Evolutionary conservation across 2,797 vertebrate species (phyloP), one percentile per base, ranked within the genome.

Genomic region (Enteromius mattozi): DNA sequence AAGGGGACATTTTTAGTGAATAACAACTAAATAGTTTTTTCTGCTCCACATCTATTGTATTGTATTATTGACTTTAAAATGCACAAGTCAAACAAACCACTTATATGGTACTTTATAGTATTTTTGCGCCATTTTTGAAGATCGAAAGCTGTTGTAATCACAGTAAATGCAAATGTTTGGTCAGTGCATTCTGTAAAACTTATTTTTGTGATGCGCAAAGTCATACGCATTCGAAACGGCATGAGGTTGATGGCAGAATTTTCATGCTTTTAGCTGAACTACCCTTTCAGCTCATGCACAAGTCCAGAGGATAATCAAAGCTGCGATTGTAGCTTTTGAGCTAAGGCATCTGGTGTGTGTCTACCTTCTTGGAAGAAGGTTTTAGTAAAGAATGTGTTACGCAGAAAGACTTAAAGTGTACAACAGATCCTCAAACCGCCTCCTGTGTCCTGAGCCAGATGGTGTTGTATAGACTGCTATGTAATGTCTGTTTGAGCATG

Each of bases 371-470:
- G 37, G 61, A 24, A 79, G 68, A 40, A 42, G 72, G 78, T 88
- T 86, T 68, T 80, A 81, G 70, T 82, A 70, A 84, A 88, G n/a
- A 82, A 90, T 81, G 77, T 85, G 61, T 78, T 78, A 19, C 21
- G n/a, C 78, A 65, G 69, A 85, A 65, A 86, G 80, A 76, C 82
- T 83, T 89, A 89, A 88, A 88, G 87, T 90, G 84, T 77, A 63
- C 66, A 92, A 89, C 88, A 92, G 90, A 88, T 84, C 35, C 86
- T 72, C 61, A 82, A 85, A 89, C 86, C 87, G 83, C 89, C 88
- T 65, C 77, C 84, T 86, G 88, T 88, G 83, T 91, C 88, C 87
- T 87, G 63, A 91, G 87, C 89, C 95, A 95, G 93, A 95, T 94
- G 94, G 94, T 71, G 87, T 85, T 83, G 87, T 94, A 90, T 92